Evolutionary conservation across 2,113 vertebrate species (phyloP), one percentile per base, ranked within the genome.

Genomic region (Mungos mungo): DNA sequence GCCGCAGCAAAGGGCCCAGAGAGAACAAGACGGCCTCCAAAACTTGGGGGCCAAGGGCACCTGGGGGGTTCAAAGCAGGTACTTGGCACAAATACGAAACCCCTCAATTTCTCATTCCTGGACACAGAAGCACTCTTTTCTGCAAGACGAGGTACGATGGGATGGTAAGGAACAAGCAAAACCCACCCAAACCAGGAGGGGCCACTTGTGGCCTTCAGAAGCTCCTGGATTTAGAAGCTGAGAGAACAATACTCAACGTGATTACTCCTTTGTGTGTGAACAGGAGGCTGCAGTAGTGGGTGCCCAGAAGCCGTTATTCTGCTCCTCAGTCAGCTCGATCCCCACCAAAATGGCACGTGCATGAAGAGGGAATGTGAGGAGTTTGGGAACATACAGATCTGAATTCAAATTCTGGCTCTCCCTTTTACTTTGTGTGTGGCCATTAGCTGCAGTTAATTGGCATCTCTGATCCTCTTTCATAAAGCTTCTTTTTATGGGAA

Each of bases 11-110:
- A 97, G 76, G 60, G 72, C 82, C 77, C 87, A 98, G 97, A 98
- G 97, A 98, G 97, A 98, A 98, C 97, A 97, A 97, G 87, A 90
- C 95, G 98, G 96, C 71, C 96, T 98, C 98, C 98, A 97, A 98
- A 98, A 98, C 98, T 97, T 97, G 93, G 98, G 97, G 97, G 96
- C 98, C 98, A 97, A 93, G 86, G 97, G 74, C 31, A 95, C 65
- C 76, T 95, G 23, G 1, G 47, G 83, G 35, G 5, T 88, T 81
- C 95, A 93, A 94, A 96, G 57, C 71, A 93, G 90, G 92, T 95
- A 71, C 84, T 18, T 79, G 93, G 69, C 38, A 92, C 80, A 50
- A 68, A 35, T 18, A 60, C 41, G 35, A 89, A 93, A 52, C 11
- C 66, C 52, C 18, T 92, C 65, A 35, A 66, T n/a, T 88, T 86